Evolutionary conservation across 2,888 invertebrate genomes (phyloP).

Genomic region (Pristionchus exspectatus): DNA sequence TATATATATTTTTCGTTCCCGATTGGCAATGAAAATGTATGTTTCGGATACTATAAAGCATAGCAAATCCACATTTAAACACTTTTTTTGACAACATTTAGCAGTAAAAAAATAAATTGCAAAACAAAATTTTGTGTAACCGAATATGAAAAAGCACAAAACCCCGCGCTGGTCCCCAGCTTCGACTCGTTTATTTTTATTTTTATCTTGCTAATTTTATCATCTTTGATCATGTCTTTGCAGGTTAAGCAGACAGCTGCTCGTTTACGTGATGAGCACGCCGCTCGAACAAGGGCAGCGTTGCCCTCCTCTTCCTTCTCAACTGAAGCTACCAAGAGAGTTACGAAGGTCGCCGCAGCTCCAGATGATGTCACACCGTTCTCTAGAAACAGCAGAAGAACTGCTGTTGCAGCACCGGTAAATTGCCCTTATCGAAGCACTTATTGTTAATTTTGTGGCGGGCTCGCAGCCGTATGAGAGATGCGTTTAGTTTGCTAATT

Average conservation of each 20-base stretch:
- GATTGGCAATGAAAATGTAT: no score
- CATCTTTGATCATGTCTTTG: background rate
- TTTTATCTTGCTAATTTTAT: background rate
- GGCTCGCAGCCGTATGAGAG: no score
- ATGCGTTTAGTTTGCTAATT: no score
- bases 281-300: background rate
- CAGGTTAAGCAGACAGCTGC: slow-evolving; percentile 2
- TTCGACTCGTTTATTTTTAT: background rate
- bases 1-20: no score
- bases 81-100: no score
- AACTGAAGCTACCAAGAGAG: no score
- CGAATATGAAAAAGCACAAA: background rate
- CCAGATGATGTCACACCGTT: background rate
- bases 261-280: background rate
- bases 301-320: no score
- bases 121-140: background rate
- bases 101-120: no score
- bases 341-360: background rate
- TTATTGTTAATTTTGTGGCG: no score
- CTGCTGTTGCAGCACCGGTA: background rate
- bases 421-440: no score
- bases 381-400: slow-evolving; percentile 12
- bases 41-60: no score
- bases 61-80: no score
- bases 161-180: background rate